These are phyloP conservation scores for Trichoplusia ni DNA, from an alignment of 1,140 invertebrate species.

Conservation along the genomic window DNA sequence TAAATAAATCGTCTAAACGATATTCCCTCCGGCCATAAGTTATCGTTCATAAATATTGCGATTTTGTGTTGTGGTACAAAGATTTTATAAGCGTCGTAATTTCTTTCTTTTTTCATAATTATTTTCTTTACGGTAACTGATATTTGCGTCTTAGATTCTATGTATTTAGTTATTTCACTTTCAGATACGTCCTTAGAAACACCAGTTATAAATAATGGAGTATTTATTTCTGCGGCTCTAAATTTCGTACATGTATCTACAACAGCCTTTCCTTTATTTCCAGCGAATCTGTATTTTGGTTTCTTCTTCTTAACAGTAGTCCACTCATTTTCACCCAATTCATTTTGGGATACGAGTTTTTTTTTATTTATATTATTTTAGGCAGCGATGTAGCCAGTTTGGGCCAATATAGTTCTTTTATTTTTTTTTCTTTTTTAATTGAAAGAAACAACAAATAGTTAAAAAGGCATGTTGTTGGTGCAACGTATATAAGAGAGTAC, in stretches of 20 bases:
- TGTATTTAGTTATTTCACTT: neutral
- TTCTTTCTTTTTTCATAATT: neutral
- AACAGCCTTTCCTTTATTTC: neutral
- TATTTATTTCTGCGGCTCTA: neutral
- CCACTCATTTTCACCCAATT: no score
- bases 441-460: no score
- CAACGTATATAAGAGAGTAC: no score
- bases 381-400: no score
- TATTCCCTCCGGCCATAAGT: neutral
- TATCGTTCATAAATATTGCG: neutral
- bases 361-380: no score
- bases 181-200: neutral
- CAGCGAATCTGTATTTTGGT: neutral
- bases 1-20: neutral
- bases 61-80: neutral
- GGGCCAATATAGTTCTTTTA: no score
- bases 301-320: neutral
- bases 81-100: neutral
- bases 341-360: no score
- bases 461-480: no score
- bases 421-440: no score
- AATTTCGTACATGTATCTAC: neutral
- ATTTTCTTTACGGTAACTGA: neutral
- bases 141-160: neutral
- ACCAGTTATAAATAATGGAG: neutral